Evolutionary conservation across 2,113 vertebrate genomes (phyloP), one percentile per base, ranked within the genome.

Genomic region (Ctenodactylus gundi): DNA sequence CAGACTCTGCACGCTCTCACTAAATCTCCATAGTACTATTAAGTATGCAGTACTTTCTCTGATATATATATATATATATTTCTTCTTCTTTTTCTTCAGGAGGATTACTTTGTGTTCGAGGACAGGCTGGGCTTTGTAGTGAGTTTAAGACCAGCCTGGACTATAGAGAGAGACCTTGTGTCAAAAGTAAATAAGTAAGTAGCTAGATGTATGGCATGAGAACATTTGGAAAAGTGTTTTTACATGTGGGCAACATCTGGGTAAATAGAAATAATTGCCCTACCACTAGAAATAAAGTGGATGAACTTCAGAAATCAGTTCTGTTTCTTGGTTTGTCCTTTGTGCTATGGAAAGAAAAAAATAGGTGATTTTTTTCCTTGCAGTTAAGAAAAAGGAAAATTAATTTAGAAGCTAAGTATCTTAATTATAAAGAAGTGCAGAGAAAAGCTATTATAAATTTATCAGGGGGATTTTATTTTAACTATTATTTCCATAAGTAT

Each of bases 271-370:
- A 34, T 29, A 9, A 46, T 21, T 92, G 23, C 67, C 12, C 72
- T 67, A 20, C 77, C 80, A 80, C 75, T 91, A 62, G 94, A 87
- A 85, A 55, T 75, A n/a, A 64, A 94, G 55, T 57, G 65, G 62
- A 95, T 76, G 39, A 86, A 67, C n/a, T 88, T 39, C 62, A 95
- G 78, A 67, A 25, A 53, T 49, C 83, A 41, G 75, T 57, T 80
- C 51, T 51, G 25, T 90, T 75, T 90, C 57, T 68, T 73, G 36
- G 88, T 77, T 88, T 51, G 62, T 75, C 31, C 10, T 95, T 17
- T 75, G 34, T 75, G 29, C 39, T 72, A 9, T 72, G 46, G 14
- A 9, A 91, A 86, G 12, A 87, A 93, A 80, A 87, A 95, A 68
- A 62, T 15, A 39, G 53, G 41, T 85, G 29, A 9, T 23, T 93